Conservation (phyloP, 2,888 invertebrate species). For the Oligia latruncula region DNA sequence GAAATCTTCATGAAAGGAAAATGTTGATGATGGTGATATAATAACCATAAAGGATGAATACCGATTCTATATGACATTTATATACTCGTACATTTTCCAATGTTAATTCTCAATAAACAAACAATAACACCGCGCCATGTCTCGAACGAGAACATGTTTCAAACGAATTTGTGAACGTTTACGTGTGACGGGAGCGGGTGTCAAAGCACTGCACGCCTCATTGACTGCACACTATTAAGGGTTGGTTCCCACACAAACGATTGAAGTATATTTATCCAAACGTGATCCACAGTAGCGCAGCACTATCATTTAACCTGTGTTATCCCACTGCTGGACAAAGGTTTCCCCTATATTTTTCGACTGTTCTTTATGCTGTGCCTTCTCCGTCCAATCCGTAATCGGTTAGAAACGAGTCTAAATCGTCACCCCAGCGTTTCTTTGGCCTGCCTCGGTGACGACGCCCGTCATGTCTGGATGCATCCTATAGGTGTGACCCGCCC, state of each 20-base stretch:
- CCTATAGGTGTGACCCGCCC: no score
- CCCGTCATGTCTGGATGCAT: no score
- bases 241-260: constrained; percentile 6
- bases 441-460: no score
- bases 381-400: no score
- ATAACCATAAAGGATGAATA: background rate
- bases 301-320: background rate
- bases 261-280: background rate
- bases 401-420: no score
- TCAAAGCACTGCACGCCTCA: constrained; percentile 57
- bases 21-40: background rate
- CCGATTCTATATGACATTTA: background rate
- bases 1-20: background rate
- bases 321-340: background rate
- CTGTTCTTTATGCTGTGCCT: background rate
- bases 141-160: constrained; percentile 29
- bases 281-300: background rate
- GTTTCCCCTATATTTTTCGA: background rate
- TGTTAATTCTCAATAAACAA: constrained; percentile 19
- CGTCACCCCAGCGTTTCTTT: no score
- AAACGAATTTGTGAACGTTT: constrained; percentile 51
- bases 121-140: constrained; percentile 22
- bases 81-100: background rate
- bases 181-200: constrained; percentile 50
- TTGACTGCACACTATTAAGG: constrained; percentile 56